Evolutionary conservation across 2,888 invertebrate species (phyloP), one percentile per base, ranked within the genome.

Genomic region (Agonum fuliginosum): DNA sequence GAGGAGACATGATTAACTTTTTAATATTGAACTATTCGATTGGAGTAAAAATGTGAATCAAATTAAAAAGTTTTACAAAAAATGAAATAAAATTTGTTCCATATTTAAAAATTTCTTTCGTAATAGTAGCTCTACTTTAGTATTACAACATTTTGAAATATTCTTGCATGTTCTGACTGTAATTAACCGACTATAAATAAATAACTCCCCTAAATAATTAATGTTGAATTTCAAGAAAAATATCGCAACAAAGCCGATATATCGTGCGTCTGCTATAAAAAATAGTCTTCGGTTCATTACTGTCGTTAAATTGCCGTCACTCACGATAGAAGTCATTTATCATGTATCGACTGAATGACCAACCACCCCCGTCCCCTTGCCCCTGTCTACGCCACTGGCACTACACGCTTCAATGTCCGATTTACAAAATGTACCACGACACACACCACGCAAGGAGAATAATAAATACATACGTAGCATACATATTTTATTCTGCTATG

Each of bases 401-500:
- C 22, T n/a, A 41, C 34, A 34, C 54, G 22, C 37, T 46, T 34
- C 37, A 51, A 51, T 58, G 67, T 46, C 37, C 51, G 51, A 48
- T 75, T 67, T 75, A 75, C 74, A 74, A 74, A 74, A 74, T 65
- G 65, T 74, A 43, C 46, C 43, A 65, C 65, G 54, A 51, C 71
- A 41, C 48, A 62, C 27, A 46, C 58, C 62, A 74, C 75, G 75
- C 75, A 75, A 48, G 34, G 27, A 67, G 75, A 75, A 75, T 75
- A 75, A 75, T 75, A 75, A 75, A 75, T 75, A 82, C 81, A 82
- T 82, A 83, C 84, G 81, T 81, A 81, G 80, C 81, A 82, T 83
- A 83, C 82, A 85, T 85, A 84, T 84, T 85, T 84, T 82, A 85
- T 84, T 78, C 71, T 73, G 81, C 79, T 83, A 84, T 83, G 84